Evolutionary conservation across 2,888 invertebrate genomes (phyloP).

Genomic region (Conops quadrifasciatus): DNA sequence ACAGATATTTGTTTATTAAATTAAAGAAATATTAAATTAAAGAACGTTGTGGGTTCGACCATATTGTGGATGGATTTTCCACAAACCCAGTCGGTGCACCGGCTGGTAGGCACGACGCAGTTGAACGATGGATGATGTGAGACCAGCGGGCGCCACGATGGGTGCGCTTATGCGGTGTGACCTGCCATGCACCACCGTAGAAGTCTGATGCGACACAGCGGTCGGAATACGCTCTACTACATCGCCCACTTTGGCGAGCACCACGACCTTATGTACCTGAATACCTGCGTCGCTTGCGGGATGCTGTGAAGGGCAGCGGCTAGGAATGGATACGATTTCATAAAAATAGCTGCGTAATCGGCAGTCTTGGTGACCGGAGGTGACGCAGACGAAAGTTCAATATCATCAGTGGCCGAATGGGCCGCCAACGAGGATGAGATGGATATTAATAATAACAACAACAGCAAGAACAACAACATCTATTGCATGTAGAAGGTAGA

Average conservation of each 20-base stretch:
- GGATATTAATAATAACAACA: conserved; percentile 66
- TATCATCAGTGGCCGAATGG: conserved; percentile 45
- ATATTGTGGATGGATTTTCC: conserved; percentile 6
- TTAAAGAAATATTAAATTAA: too few relatives aligned
- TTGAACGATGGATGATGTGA: conserved; percentile 37
- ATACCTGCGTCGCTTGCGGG: conserved; percentile 41
- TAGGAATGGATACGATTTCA: conserved; percentile 14
- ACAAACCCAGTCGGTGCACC: conserved; percentile 4
- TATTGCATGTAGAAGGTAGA: too few relatives aligned
- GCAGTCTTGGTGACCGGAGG: conserved; percentile 17
- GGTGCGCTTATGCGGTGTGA: conserved; percentile 59
- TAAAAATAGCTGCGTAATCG: conserved; percentile 10
- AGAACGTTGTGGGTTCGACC: too few relatives aligned
- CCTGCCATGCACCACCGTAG: conserved; percentile 65
- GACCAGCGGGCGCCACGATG: conserved; percentile 47
- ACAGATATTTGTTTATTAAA: too few relatives aligned
- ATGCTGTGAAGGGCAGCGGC: neutral
- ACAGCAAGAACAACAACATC: neutral
- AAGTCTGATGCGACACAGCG: conserved; percentile 66
- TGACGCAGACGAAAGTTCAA: conserved; percentile 37
- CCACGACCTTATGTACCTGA: conserved; percentile 50
- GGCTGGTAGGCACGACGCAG: neutral
- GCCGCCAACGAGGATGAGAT: conserved; percentile 62
- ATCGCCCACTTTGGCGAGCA: conserved; percentile 32
- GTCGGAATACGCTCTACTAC: conserved; percentile 49